Evolutionary conservation across 2,797 vertebrate genomes (phyloP).

Genomic region (Myotis planiceps): DNA sequence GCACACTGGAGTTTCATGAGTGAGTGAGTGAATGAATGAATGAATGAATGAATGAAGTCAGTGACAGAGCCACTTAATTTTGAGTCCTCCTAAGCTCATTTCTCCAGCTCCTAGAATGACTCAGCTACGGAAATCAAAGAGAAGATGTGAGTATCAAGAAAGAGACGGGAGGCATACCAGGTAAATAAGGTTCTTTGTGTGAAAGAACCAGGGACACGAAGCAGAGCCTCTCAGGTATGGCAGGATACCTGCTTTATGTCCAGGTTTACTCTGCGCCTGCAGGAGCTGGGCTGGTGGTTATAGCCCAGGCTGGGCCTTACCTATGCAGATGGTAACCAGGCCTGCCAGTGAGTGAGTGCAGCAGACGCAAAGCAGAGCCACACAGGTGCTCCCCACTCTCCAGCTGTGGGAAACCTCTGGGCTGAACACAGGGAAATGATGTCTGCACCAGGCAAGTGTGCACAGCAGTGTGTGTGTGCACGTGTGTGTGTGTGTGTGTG

Average conservation of each 20-base stretch:
- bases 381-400: slow-evolving; percentile 84
- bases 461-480: background rate
- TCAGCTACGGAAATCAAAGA: slow-evolving; percentile 43
- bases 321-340: slow-evolving; percentile 85
- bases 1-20: background rate
- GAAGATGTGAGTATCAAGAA: background rate
- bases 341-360: slow-evolving; percentile 45
- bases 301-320: slow-evolving; percentile 77
- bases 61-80: background rate
- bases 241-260: slow-evolving; percentile 85
- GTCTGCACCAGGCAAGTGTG: background rate
- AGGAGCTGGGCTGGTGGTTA: slow-evolving; percentile 79
- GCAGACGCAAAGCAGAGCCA: slow-evolving; percentile 84
- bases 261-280: slow-evolving; percentile 79
- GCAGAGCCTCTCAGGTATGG: slow-evolving; percentile 84
- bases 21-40: background rate
- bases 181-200: slow-evolving; percentile 68
- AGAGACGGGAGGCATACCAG: background rate
- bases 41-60: background rate
- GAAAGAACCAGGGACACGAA: slow-evolving; percentile 77
- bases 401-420: slow-evolving; percentile 72
- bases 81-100: slow-evolving; percentile 4
- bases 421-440: slow-evolving; percentile 55
- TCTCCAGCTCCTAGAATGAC: slow-evolving; percentile 25
- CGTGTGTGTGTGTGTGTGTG: background rate